phyloP scores from a whole-genome alignment of 2,888 invertebrate species.

The Atethmia centrago region DNA sequence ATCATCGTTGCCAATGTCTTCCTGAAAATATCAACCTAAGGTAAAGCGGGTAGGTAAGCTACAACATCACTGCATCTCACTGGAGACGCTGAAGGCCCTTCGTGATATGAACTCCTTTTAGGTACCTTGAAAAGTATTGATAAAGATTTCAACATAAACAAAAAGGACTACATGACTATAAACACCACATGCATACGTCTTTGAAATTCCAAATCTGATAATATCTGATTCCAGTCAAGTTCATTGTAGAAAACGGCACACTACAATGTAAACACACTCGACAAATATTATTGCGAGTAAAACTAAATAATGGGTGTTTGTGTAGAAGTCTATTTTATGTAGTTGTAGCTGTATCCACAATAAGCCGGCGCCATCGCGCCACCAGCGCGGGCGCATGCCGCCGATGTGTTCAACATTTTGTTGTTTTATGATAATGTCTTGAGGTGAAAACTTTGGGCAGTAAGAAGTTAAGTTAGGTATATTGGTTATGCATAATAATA shows the following conservation, averaged over 20 bases:
- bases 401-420: slow-evolving; percentile 55
- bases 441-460: slow-evolving; percentile 7
- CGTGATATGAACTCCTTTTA: too few species aligned
- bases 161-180: neutral
- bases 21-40: too few species aligned
- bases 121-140: neutral
- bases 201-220: slow-evolving; percentile 6
- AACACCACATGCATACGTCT: neutral
- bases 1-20: too few species aligned
- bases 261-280: slow-evolving; percentile 44
- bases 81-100: too few species aligned
- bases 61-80: too few species aligned
- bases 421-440: neutral
- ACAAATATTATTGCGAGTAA: slow-evolving; percentile 56
- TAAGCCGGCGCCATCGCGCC: slow-evolving; percentile 58
- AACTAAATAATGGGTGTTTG: slow-evolving; percentile 62
- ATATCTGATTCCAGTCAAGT: slow-evolving; percentile 41
- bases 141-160: neutral
- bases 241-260: slow-evolving; percentile 48
- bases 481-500: neutral
- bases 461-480: too few species aligned
- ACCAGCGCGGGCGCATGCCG: slow-evolving; percentile 48
- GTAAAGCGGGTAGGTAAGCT: too few species aligned
- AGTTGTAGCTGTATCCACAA: slow-evolving; percentile 53
- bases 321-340: slow-evolving; percentile 31